Evolutionary conservation across 2,113 vertebrate species (phyloP).

Genomic region (Butorides virescens): DNA sequence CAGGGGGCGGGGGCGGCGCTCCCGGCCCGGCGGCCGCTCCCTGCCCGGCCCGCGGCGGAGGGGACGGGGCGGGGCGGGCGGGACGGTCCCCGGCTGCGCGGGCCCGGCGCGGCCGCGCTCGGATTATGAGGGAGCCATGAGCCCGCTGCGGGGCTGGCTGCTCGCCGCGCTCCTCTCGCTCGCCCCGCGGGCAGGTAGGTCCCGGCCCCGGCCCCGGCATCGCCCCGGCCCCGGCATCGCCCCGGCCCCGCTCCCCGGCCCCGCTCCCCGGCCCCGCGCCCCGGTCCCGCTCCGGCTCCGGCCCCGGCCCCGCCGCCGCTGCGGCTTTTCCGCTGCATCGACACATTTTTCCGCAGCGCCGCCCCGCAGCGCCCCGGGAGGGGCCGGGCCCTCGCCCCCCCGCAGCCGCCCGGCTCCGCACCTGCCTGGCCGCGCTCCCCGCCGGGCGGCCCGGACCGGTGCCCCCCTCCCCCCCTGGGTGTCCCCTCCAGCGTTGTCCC

Average conservation of each 20-base stretch:
- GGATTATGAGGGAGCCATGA: slow-evolving; percentile 83
- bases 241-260: too few species aligned
- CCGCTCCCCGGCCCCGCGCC: too few species aligned
- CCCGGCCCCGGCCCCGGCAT: background rate
- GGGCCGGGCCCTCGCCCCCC: background rate
- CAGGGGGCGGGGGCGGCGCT: background rate
- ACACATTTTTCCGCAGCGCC: slow-evolving; percentile 70
- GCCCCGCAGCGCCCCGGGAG: background rate
- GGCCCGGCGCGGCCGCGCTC: background rate
- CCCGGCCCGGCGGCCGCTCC: background rate
- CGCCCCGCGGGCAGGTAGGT: slow-evolving; percentile 79
- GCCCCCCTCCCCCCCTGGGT: background rate
- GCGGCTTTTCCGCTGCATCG: slow-evolving; percentile 75
- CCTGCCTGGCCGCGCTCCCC: background rate
- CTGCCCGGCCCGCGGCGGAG: background rate
- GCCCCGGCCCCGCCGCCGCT: background rate
- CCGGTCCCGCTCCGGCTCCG: background rate
- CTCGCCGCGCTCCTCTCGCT: slow-evolving; percentile 79
- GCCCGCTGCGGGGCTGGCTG: slow-evolving; percentile 77
- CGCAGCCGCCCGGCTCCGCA: background rate
- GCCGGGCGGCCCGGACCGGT: background rate
- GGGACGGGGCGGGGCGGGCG: background rate
- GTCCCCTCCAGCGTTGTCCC: background rate
- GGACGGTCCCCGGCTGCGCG: background rate
- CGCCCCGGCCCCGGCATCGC: too few species aligned